A percentile compares a stretch with the other conserved stretches of the same genome.
These are phyloP conservation scores for Molorchus minor DNA, from an alignment of 2,888 invertebrate species.

Conservation along the genomic window DNA sequence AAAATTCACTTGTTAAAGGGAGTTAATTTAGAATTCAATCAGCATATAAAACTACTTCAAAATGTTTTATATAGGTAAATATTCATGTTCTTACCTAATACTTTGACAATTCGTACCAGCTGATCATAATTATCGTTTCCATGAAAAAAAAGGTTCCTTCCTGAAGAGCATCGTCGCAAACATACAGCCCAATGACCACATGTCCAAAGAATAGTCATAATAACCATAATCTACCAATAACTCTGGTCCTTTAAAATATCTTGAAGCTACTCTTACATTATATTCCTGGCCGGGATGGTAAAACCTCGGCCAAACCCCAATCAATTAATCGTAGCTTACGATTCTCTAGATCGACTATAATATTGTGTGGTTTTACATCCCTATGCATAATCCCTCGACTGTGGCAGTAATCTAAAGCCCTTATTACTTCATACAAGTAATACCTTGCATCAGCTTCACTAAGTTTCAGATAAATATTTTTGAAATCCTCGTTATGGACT, in stretches of 20 bases:
- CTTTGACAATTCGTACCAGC: conserved; percentile 58
- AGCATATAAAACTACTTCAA: too few species aligned
- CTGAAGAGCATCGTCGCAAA: conserved; percentile 61
- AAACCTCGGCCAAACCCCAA: conserved; percentile 61
- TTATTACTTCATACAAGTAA: conserved; percentile 62
- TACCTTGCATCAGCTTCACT: conserved; percentile 55
- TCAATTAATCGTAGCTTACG: conserved; percentile 57
- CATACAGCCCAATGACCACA: conserved; percentile 62
- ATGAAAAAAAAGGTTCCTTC: conserved; percentile 60
- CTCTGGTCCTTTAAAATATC: conserved; percentile 61
- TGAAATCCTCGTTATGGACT: conserved; percentile 58
- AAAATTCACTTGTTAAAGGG: too few species aligned
- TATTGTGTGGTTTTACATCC: conserved; percentile 61
- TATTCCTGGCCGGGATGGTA: conserved; percentile 60
- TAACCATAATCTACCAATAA: conserved; percentile 59
- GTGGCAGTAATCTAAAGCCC: conserved; percentile 61
- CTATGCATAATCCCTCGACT: conserved; percentile 61
- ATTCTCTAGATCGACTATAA: conserved; percentile 57
- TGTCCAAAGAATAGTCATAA: conserved; percentile 61
- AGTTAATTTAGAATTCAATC: too few species aligned
- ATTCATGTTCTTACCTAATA: conserved; percentile 53
- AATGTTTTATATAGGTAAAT: too few species aligned
- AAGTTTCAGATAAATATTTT: conserved; percentile 58
- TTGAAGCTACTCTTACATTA: conserved; percentile 60
- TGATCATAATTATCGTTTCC: conserved; percentile 60